Evolutionary conservation across 2,113 vertebrate genomes (phyloP).

Genomic region (Cricetomys ansorgei): DNA sequence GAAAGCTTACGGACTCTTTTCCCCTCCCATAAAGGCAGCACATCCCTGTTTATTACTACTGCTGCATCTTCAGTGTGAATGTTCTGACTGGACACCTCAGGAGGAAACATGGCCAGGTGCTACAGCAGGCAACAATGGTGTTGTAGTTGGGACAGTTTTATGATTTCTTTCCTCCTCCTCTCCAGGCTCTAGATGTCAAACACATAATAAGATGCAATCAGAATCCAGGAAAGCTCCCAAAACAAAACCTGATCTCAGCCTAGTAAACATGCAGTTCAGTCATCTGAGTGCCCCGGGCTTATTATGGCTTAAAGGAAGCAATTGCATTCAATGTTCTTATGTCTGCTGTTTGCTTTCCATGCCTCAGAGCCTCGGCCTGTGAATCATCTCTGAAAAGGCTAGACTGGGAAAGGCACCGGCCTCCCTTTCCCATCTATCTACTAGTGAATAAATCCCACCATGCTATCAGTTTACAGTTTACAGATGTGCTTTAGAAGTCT

Average conservation of each 20-base stretch:
- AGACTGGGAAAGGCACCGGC: conserved; percentile 34
- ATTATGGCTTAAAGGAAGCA: conserved; percentile 63
- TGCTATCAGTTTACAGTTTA: conserved; percentile 29
- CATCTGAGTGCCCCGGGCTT: conserved; percentile 8
- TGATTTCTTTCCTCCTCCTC: not conserved
- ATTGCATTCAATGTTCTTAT: not conserved
- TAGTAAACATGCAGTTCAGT: conserved; percentile 39
- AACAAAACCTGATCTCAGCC: conserved; percentile 59
- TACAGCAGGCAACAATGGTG: not conserved
- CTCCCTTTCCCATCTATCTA: conserved; percentile 56
- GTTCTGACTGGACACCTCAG: not conserved
- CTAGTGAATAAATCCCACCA: conserved; percentile 12
- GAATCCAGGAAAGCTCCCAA: conserved; percentile 24
- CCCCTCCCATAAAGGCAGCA: not conserved
- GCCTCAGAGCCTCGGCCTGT: conserved; percentile 35
- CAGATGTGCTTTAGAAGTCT: not conserved
- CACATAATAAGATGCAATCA: not conserved
- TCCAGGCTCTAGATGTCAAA: conserved; percentile 42
- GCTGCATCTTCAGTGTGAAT: conserved; percentile 8
- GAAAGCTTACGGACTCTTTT: not conserved
- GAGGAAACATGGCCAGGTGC: not conserved
- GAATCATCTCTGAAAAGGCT: conserved; percentile 45
- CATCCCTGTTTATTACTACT: not conserved
- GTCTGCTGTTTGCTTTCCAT: conserved; percentile 54
- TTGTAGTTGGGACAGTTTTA: not conserved